These are phyloP conservation scores for Eupelmus urozonus DNA, from an alignment of 2,888 invertebrate species.

Conservation along the genomic window DNA sequence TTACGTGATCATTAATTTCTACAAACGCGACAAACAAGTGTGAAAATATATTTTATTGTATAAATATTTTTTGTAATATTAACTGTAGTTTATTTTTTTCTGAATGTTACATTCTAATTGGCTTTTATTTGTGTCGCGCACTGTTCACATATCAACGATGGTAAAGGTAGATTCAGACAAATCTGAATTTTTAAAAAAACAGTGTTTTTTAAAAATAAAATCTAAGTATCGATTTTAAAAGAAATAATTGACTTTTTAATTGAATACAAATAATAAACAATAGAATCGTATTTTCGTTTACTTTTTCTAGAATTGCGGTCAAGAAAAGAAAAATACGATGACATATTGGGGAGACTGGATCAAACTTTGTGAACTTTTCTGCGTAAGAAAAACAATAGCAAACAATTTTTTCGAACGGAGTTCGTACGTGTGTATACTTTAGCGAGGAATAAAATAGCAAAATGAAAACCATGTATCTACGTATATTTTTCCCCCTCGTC, in stretches of 20 bases:
- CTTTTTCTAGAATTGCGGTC: constrained; percentile 23
- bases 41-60: constrained; percentile 34
- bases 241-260: constrained; percentile 43
- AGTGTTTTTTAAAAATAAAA: constrained; percentile 46
- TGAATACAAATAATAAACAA: constrained; percentile 7
- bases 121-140: constrained; percentile 58
- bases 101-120: constrained; percentile 24
- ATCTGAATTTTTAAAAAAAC: constrained; percentile 36
- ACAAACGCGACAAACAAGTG: constrained; percentile 16
- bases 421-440: constrained; percentile 51
- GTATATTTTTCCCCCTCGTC: constrained; percentile 57
- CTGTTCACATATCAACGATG: constrained; percentile 64
- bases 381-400: constrained; percentile 26
- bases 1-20: constrained; percentile 30
- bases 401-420: constrained; percentile 51
- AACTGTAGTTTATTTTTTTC: constrained; percentile 2
- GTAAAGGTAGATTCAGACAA: constrained; percentile 59
- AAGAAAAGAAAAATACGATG: constrained; percentile 25
- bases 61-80: constrained; percentile 29
- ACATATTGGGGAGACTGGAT: constrained; percentile 42
- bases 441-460: constrained; percentile 51
- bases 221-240: constrained; percentile 45
- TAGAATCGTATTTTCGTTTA: constrained; percentile 38
- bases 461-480: constrained; percentile 43
- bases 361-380: constrained; percentile 53